Evolutionary conservation across 2,888 invertebrate species (phyloP), one percentile per base, ranked within the genome.

Genomic region (Sussaba pulchella): DNA sequence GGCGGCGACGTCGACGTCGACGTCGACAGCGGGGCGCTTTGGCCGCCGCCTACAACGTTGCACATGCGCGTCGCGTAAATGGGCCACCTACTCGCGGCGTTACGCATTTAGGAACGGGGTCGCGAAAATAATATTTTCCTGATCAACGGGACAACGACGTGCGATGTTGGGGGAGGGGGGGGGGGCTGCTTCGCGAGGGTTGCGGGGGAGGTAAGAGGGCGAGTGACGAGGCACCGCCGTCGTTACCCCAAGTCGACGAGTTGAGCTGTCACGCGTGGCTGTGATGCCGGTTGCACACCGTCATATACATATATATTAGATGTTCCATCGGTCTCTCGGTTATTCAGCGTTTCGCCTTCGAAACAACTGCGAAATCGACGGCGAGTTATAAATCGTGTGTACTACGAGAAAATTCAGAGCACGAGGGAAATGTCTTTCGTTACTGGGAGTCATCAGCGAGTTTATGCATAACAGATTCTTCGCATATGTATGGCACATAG

Each of bases 91-190:
- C 85, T 82, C 82, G 86, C 66, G 67, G 82, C 87, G 86, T 87
- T 83, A 81, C 78, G 81, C 76, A 83, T 89, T 88, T 85, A 84
- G 88, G 87, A 92, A 91, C 91, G 90, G 88, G 91, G 91, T 90
- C 91, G 91, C 86, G 91, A 91, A 91, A 91, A 91, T 91, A 91
- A 89, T 90, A 90, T 91, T 91, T 91, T 89, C 81, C 88, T 86
- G 89, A 91, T 91, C 89, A 89, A 88, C 88, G 87, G 82, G 85
- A 36, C 21, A n/a, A 36, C 67, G 52, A 31, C 59, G 39, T n/a
- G 9, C 59, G 66, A 66, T 19, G 47, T 12, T 8, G 19, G 41
- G 12, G 50, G 14, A 17, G 12, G 19, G 41, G 12, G 50, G 14
- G n/a, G 17, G 19, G 9, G 84, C 3, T 12, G n/a, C 10, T 12